These are phyloP conservation scores for Poecilia velifera DNA, from an alignment of 2,797 vertebrate species.

Conservation along the genomic window DNA sequence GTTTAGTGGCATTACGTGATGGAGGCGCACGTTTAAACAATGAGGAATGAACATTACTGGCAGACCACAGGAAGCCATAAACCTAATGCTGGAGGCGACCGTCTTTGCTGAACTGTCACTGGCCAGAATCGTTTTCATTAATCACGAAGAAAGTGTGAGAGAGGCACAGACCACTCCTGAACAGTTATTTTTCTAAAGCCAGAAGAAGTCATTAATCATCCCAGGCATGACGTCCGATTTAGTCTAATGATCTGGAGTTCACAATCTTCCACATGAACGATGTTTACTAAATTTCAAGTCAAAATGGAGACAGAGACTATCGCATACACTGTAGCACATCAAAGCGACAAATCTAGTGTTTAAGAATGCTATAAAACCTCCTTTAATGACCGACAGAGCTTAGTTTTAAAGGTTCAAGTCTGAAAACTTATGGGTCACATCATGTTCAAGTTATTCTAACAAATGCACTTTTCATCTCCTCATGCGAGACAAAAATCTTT, in stretches of 20 bases:
- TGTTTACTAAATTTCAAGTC: background rate
- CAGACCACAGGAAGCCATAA: slow-evolving; percentile 64
- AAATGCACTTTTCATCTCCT: background rate
- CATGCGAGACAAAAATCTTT: background rate
- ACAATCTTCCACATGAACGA: background rate
- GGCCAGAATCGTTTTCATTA: slow-evolving; percentile 73
- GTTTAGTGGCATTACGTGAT: slow-evolving; percentile 60
- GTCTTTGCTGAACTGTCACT: slow-evolving; percentile 69
- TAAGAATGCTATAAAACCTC: background rate
- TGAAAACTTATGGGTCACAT: background rate
- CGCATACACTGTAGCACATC: background rate
- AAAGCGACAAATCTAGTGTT: background rate
- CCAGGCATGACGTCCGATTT: slow-evolving; percentile 7
- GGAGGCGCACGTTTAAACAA: slow-evolving; percentile 53
- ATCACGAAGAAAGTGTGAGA: slow-evolving; percentile 63
- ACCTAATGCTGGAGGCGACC: slow-evolving; percentile 68
- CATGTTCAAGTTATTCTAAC: background rate
- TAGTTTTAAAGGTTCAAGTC: too few species aligned
- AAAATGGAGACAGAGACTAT: background rate
- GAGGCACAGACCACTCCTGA: slow-evolving; percentile 38
- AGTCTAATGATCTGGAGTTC: slow-evolving; percentile 4
- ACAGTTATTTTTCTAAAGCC: slow-evolving; percentile 23
- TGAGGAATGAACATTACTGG: slow-evolving; percentile 64
- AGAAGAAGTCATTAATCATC: slow-evolving; percentile 36
- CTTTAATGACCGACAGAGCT: too few species aligned